Conservation (phyloP, 1,140 invertebrate species). For the Whitmania pigra region DNA sequence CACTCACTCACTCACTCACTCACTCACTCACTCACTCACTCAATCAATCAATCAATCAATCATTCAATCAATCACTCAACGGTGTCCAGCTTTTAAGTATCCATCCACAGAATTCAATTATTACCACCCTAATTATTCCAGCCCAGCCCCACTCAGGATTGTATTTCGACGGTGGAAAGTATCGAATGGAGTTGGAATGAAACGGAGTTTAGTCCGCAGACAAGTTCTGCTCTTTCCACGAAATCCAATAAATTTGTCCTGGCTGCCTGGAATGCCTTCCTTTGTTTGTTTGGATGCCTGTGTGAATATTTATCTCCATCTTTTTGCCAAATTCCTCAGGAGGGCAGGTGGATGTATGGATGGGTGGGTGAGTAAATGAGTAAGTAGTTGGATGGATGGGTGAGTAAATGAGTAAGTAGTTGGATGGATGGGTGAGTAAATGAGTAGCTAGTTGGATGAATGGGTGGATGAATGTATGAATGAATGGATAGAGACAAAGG, state of each 20-base stretch:
- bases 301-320: background rate
- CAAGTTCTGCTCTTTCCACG: no score
- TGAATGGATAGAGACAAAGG: background rate
- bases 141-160: no score
- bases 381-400: background rate
- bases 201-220: no score
- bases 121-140: no score
- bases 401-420: background rate
- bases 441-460: background rate
- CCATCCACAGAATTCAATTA: no score
- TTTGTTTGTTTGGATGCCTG: background rate
- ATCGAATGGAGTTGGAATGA: no score
- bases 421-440: background rate
- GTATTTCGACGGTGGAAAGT: no score
- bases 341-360: background rate
- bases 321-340: background rate
- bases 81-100: background rate
- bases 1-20: constrained; percentile 23
- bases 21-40: constrained; percentile 24
- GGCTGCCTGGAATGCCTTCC: no score
- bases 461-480: background rate
- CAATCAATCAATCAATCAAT: constrained; percentile 23
- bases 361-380: background rate
- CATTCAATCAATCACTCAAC: constrained; percentile 21
- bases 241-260: no score